Evolutionary conservation across 2,797 vertebrate species (phyloP).

Genomic region (Eupleurogrammus muticus): DNA sequence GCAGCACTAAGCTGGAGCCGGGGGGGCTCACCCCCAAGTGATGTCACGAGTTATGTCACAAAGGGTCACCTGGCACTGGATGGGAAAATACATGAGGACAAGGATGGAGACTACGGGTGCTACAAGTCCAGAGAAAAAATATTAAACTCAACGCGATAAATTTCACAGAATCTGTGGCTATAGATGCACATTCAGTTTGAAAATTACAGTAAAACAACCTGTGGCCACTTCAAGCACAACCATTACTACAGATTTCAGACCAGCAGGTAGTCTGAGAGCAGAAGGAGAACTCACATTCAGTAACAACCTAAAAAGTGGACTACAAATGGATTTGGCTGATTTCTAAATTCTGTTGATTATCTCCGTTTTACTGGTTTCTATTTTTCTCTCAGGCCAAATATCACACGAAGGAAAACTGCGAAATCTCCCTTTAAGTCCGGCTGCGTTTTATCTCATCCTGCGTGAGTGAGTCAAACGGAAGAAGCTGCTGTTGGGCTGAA

Average conservation of each 20-base stretch:
- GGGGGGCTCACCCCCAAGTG: conserved; percentile 87
- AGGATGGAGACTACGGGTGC: conserved; percentile 62
- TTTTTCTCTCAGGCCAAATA: conserved; percentile 60
- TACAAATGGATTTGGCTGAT: conserved; percentile 2
- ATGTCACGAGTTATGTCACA: conserved; percentile 1
- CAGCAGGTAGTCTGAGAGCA: conserved; percentile 4
- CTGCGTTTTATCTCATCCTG: too few species aligned
- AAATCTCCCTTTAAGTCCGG: conserved; percentile 70
- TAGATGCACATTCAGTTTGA: too few species aligned
- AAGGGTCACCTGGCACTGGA: conserved; percentile 6
- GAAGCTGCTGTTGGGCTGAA: not conserved
- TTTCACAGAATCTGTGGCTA: too few species aligned
- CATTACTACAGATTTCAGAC: conserved; percentile 44
- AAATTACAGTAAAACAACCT: too few species aligned
- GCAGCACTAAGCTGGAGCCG: conserved; percentile 87
- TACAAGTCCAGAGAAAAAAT: conserved; percentile 52
- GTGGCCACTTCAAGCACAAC: conserved; percentile 65
- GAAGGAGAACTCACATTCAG: too few species aligned
- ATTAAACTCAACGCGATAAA: too few species aligned
- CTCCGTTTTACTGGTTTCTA: conserved; percentile 65
- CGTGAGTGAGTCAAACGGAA: too few species aligned
- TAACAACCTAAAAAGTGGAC: too few species aligned
- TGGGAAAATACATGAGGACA: conserved; percentile 43
- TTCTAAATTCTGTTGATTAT: not conserved
- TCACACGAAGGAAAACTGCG: conserved; percentile 40